Base-by-base conservation (phyloP, 2,797 vertebrate species). In the Pampus argenteus region DNA sequence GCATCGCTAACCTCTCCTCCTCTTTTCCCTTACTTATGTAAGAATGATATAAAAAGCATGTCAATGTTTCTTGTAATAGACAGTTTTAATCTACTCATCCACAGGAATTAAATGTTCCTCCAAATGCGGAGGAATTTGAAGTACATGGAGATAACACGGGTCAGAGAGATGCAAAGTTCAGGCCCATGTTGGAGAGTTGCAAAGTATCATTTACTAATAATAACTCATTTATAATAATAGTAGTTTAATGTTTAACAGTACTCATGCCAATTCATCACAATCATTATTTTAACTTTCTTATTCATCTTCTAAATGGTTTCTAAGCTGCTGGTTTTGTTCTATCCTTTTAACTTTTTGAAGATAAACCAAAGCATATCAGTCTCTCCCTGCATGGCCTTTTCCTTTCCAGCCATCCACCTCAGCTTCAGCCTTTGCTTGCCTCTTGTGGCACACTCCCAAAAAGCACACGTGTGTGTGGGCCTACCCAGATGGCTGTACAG, bases 381-480 rank as follows among this genome's bases (percentile, higher is more conserved):
- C 20, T 74, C 52, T 44, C 8, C 40, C 18, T 64, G 17, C 3
- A 10, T 31, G 17, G 29, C 47, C 44, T 9, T 48, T 26, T 25
- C 42, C 47, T 58, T 61, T 71, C 50, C 22, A 40, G 22, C 44
- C 73, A 68, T 74, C 69, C 76, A 86, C 81, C 79, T 85, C 74
- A 74, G 68, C 47, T 57, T 54, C 51, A 59, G 72, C 57, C 54
- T 72, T 54, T 49, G 52, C 61, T 54, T 36, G 48, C 28, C 71
- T 76, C 40, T 42, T 11, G 60, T 86, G 87, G 87, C 87, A 48
- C 50, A 5, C 40, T 86, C 85, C 85, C 87, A 89, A 76, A 68
- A 84, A 88, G 44, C 82, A 78, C 82, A 88, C 81, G 86, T 84
- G 86, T 78, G 79, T 76, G 79, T 81, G 79, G 86, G 82, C 84